Conservation (phyloP, 2,888 invertebrate genomes). For the Cerceris ruficornis region DNA sequence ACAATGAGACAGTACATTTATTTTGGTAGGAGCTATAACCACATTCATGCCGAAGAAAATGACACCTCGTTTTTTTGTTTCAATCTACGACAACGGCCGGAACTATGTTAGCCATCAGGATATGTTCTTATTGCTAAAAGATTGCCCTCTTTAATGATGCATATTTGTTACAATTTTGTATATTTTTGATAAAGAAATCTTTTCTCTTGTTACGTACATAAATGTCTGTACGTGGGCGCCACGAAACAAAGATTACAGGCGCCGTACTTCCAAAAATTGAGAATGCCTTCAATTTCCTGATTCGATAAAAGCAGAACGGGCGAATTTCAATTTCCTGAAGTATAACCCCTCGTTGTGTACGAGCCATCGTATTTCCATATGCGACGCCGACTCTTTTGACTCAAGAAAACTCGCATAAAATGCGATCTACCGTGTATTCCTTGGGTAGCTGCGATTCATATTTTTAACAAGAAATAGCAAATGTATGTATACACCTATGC, state of each 20-base stretch:
- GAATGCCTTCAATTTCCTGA: constrained; percentile 55
- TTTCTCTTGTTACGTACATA: no score
- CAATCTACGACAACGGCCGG: no score
- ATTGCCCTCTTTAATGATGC: no score
- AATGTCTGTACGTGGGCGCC: not conserved
- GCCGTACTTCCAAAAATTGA: constrained; percentile 25
- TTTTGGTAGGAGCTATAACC: no score
- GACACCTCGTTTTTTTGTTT: no score
- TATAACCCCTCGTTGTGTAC: constrained; percentile 36
- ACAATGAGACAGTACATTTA: no score
- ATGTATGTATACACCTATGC: no score
- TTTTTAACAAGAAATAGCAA: not conserved
- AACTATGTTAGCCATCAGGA: no score
- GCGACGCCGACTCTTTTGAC: constrained; percentile 29
- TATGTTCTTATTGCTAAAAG: no score
- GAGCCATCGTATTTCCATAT: constrained; percentile 40
- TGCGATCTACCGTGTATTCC: constrained; percentile 3
- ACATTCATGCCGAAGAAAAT: no score
- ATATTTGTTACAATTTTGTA: no score
- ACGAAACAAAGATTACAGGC: constrained; percentile 30
- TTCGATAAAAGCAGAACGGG: constrained; percentile 52
- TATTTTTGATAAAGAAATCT: no score
- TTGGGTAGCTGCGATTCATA: not conserved
- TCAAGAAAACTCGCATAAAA: constrained; percentile 1
- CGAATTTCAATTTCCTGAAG: constrained; percentile 58